A percentile compares a stretch with the other conserved stretches of the same genome.
Conservation (phyloP, 2,888 invertebrate genomes). For the Parthenolecanium corni region DNA sequence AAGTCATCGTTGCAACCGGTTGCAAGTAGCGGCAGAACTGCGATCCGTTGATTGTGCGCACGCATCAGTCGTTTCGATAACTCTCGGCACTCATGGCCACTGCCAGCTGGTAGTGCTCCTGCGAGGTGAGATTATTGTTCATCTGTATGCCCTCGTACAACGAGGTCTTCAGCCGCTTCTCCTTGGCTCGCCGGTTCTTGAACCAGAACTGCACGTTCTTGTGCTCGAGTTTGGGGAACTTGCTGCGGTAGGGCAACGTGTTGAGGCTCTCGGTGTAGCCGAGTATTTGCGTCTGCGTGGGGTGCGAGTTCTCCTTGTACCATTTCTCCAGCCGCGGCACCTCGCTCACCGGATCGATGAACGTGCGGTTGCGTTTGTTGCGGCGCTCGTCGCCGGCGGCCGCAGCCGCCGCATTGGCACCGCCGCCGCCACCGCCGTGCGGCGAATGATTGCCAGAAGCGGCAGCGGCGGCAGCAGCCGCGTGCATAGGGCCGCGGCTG, state of each 20-base stretch:
- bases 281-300: conserved; percentile 91
- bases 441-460: not conserved
- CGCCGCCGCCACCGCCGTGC: not conserved
- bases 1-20: no score
- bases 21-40: no score
- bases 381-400: conserved; percentile 53
- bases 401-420: conserved; percentile 14
- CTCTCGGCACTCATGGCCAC: conserved; percentile 32
- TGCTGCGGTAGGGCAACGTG: conserved; percentile 91
- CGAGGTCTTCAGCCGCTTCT: conserved; percentile 89
- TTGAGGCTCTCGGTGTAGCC: conserved; percentile 97
- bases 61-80: conserved; percentile 28
- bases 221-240: conserved; percentile 95
- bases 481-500: conserved; percentile 44
- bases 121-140: conserved; percentile 24
- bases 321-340: conserved; percentile 88
- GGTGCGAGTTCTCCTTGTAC: conserved; percentile 97
- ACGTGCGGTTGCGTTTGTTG: conserved; percentile 90
- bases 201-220: conserved; percentile 99
- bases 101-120: conserved; percentile 31
- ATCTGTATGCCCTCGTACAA: conserved; percentile 51
- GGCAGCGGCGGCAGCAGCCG: not conserved
- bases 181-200: conserved; percentile 95
- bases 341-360: conserved; percentile 98
- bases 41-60: not conserved